Base-by-base conservation (phyloP, 2,797 vertebrate genomes). In the Rhinichthys osculus region DNA sequence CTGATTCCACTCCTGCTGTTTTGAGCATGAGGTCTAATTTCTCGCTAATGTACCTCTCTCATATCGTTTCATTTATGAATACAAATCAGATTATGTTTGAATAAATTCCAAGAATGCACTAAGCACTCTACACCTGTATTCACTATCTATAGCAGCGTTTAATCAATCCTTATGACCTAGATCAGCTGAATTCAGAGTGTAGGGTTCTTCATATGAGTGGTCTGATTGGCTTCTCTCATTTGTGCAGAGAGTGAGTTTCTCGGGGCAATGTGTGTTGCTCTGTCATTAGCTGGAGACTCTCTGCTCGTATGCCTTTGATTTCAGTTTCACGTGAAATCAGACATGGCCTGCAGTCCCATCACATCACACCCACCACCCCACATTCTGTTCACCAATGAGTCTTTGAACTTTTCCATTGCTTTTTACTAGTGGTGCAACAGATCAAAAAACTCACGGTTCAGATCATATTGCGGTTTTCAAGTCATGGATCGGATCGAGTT, bases 221-320 rank as follows among this genome's bases (percentile, higher is more conserved):
- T 90, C 67, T 23, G 71, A 74, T 82, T 67, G 73, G 71, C 71
- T 7, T 81, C 87, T 92, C 92, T 93, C 79, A 87, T 93, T 90
- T 89, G 21, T 38, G 87, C 89, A 88, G 85, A 90, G 86, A 89
- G 89, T n/a, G 71, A 90, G 40, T 62, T 85, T 79, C 91, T 89
- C 9, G 69, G 64, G 90, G 90, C 90, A 72, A 89, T 47, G n/a
- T 35, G 79, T 71, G 52, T 80, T 77, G 79, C 88, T 89, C 90
- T 90, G 89, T 94, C 86, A 94, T 94, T 93, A 93, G 81, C 89
- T 87, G 17, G 86, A 91, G 81, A 82, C 89, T 90, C 89, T 90
- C 86, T 87, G 87, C 76, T 89, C 78, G 64, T 85, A n/a, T 84
- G 77, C 66, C 90, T 94, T 92, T 92, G 88, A 92, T 92, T 93